Evolutionary conservation across 2,888 invertebrate species (phyloP).

Genomic region (Agrochola lychnidis): DNA sequence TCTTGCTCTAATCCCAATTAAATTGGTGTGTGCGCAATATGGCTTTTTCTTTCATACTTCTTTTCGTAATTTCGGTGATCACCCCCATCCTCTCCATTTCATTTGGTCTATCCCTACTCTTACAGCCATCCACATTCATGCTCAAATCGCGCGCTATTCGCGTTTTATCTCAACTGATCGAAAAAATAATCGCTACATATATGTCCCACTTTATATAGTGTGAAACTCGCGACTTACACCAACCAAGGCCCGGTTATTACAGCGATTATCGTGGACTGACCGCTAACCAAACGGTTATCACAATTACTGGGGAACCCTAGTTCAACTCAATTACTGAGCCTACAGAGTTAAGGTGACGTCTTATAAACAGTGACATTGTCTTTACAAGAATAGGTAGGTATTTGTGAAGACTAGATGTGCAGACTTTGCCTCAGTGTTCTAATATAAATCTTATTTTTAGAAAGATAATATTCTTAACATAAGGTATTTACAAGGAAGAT

Average conservation of each 20-base stretch:
- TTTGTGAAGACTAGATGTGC: not conserved
- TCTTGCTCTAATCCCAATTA: too few relatives aligned
- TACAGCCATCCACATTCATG: too few relatives aligned
- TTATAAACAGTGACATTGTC: not conserved
- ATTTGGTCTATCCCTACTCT: too few relatives aligned
- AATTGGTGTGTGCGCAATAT: too few relatives aligned
- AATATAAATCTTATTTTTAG: not conserved
- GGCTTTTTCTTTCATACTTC: too few relatives aligned
- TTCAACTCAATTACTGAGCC: constrained; percentile 49
- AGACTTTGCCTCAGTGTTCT: not conserved
- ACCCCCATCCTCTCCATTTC: too few relatives aligned
- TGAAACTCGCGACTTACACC: not conserved
- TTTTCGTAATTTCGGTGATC: too few relatives aligned
- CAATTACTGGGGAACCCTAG: constrained; percentile 51
- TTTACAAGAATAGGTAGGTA: not conserved
- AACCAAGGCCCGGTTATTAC: constrained; percentile 23
- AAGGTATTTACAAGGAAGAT: not conserved
- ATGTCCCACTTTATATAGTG: not conserved
- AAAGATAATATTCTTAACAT: not conserved
- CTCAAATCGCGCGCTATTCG: too few relatives aligned
- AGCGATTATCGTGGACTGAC: constrained; percentile 47
- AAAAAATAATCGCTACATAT: constrained; percentile 6
- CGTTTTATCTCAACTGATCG: not conserved
- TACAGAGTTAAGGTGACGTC: constrained; percentile 16
- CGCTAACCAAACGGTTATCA: constrained; percentile 56